phyloP scores from a whole-genome alignment of 2,113 vertebrate species.

The Coreoperca whiteheadi region DNA sequence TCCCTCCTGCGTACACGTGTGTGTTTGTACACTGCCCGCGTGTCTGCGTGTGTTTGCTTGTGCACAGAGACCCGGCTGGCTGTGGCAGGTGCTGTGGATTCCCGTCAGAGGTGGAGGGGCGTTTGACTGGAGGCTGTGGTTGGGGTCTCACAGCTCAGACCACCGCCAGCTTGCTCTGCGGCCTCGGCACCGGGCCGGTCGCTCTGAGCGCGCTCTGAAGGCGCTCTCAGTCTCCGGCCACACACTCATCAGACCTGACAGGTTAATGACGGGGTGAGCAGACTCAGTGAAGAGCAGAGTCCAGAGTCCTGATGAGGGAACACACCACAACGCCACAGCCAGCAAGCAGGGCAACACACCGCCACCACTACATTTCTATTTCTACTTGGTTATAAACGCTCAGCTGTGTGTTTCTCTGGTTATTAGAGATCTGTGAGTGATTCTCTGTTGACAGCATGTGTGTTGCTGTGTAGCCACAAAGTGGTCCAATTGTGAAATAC shows the following conservation, averaged over 20 bases:
- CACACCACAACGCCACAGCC: conserved; percentile 20
- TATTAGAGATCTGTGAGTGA: background rate
- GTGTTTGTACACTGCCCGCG: conserved; percentile 43
- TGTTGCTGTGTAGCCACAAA: background rate
- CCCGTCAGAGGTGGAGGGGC: conserved; percentile 46
- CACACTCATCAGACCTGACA: conserved; percentile 73
- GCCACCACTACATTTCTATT: no score
- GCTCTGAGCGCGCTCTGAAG: conserved; percentile 39
- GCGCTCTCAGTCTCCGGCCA: conserved; percentile 45
- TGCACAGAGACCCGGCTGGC: background rate
- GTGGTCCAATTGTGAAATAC: background rate
- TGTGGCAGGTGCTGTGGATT: conserved; percentile 68
- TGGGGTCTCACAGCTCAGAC: conserved; percentile 54
- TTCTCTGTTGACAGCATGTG: background rate
- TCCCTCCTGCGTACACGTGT: background rate
- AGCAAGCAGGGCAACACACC: background rate
- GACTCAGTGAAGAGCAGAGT: conserved; percentile 32
- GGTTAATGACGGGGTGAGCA: conserved; percentile 57
- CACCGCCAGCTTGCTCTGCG: conserved; percentile 58
- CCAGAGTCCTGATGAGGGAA: conserved; percentile 27
- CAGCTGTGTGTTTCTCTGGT: conserved; percentile 1
- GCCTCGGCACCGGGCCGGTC: conserved; percentile 1
- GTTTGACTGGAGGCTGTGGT: conserved; percentile 39
- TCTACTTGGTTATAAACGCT: no score
- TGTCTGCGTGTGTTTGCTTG: conserved; percentile 48